A percentile compares a stretch with the other conserved stretches of the same genome.
phyloP scores from a whole-genome alignment of 2,797 vertebrate genomes.

The Epinephelus malabaricus region DNA sequence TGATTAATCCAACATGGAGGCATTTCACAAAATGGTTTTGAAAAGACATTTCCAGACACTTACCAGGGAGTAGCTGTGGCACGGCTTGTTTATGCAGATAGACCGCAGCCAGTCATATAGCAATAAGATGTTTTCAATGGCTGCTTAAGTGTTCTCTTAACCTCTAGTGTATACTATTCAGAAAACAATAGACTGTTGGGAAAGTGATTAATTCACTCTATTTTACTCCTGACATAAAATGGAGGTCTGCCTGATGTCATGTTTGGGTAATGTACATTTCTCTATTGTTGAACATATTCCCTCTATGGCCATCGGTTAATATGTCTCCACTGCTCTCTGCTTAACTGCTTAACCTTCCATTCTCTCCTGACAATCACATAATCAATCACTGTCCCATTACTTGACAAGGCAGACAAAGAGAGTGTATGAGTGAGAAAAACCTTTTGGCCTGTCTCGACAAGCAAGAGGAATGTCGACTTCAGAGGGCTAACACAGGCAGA shows the following conservation, averaged over 20 bases:
- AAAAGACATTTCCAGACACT: slow-evolving; percentile 84
- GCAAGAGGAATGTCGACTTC: slow-evolving; percentile 82
- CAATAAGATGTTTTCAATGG: slow-evolving; percentile 81
- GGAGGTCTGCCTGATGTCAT: slow-evolving; percentile 66
- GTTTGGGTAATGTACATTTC: slow-evolving; percentile 67
- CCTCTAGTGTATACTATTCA: slow-evolving; percentile 71
- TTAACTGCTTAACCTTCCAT: slow-evolving; percentile 81
- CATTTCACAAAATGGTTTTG: slow-evolving; percentile 82
- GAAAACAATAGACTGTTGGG: slow-evolving; percentile 69
- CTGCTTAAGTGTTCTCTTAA: slow-evolving; percentile 83
- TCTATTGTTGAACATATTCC: slow-evolving; percentile 70
- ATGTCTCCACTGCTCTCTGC: slow-evolving; percentile 64
- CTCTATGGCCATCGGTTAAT: slow-evolving; percentile 68
- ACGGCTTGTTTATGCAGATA: slow-evolving; percentile 83
- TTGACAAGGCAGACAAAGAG: slow-evolving; percentile 77
- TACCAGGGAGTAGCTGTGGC: slow-evolving; percentile 79
- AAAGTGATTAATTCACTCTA: slow-evolving; percentile 77
- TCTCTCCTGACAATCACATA: slow-evolving; percentile 81
- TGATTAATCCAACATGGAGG: slow-evolving; percentile 87
- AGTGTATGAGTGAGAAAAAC: slow-evolving; percentile 78
- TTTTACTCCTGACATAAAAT: slow-evolving; percentile 70
- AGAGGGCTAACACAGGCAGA: slow-evolving; percentile 81
- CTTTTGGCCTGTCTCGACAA: slow-evolving; percentile 77
- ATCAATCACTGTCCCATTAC: slow-evolving; percentile 85
- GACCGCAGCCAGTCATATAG: slow-evolving; percentile 73